phyloP scores from a whole-genome alignment of 2,113 vertebrate species.

The Acanthochromis polyacanthus region DNA sequence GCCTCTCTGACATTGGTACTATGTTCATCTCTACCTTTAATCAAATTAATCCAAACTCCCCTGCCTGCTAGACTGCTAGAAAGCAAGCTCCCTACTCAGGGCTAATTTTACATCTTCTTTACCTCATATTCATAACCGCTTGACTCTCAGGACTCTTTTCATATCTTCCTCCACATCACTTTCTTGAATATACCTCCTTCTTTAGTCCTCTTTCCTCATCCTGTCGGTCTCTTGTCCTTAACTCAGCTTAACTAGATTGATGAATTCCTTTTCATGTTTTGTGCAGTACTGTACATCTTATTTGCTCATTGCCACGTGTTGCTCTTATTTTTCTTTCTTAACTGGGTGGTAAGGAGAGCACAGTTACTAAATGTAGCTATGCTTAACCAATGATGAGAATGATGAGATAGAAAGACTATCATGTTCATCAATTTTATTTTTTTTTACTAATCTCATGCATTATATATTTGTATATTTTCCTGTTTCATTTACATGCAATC shows the following conservation, averaged over 20 bases:
- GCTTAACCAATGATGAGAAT: no score
- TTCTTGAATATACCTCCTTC: not conserved
- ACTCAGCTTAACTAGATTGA: not conserved
- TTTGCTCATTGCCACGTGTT: not conserved
- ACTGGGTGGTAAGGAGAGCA: slow-evolving; percentile 7
- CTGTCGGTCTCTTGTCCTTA: slow-evolving; percentile 10
- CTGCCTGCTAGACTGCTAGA: slow-evolving; percentile 27
- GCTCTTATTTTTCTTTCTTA: slow-evolving; percentile 16
- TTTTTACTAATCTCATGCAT: not conserved
- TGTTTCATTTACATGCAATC: not conserved
- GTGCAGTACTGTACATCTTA: slow-evolving; percentile 2
- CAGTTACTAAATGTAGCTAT: no score
- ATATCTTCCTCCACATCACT: not conserved
- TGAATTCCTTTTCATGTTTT: slow-evolving; percentile 10
- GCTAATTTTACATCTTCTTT: slow-evolving; percentile 25
- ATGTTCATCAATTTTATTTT: no score
- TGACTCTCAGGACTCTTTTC: slow-evolving; percentile 8
- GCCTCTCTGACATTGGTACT: slow-evolving; percentile 56
- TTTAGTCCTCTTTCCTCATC: not conserved
- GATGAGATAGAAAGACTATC: no score
- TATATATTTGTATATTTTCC: not conserved
- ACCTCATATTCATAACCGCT: not conserved
- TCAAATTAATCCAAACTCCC: slow-evolving; percentile 74
- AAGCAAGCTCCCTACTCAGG: slow-evolving; percentile 19
- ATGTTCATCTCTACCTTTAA: slow-evolving; percentile 62